These are phyloP conservation scores for Halcyon senegalensis DNA, from an alignment of 2,113 vertebrate species.

Conservation along the genomic window DNA sequence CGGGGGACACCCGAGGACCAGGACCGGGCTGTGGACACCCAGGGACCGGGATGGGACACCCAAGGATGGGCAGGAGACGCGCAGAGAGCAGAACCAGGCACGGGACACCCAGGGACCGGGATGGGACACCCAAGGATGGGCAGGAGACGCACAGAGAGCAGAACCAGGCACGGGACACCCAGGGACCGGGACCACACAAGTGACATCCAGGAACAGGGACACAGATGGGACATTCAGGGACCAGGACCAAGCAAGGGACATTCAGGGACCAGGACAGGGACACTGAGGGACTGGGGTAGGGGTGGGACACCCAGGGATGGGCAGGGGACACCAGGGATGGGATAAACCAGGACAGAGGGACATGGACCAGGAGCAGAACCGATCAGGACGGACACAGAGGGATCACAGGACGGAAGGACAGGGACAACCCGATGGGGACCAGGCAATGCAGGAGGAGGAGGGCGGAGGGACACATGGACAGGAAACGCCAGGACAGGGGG, in stretches of 20 bases:
- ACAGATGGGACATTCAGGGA: too few species aligned
- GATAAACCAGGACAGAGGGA: background rate
- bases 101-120: too few species aligned
- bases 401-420: background rate
- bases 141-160: background rate
- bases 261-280: background rate
- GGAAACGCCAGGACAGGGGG: background rate
- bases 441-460: accelerated
- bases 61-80: background rate
- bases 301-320: background rate
- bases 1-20: background rate
- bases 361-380: background rate
- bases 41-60: background rate
- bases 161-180: background rate
- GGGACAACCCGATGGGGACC: background rate
- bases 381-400: accelerated
- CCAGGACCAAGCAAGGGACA: background rate
- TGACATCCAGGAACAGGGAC: background rate
- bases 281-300: background rate
- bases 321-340: background rate
- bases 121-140: background rate
- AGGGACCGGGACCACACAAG: background rate
- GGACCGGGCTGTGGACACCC: background rate
- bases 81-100: background rate
- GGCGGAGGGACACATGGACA: background rate